phyloP scores from a whole-genome alignment of 2,797 vertebrate genomes.

The Lophotriccus pileatus region DNA sequence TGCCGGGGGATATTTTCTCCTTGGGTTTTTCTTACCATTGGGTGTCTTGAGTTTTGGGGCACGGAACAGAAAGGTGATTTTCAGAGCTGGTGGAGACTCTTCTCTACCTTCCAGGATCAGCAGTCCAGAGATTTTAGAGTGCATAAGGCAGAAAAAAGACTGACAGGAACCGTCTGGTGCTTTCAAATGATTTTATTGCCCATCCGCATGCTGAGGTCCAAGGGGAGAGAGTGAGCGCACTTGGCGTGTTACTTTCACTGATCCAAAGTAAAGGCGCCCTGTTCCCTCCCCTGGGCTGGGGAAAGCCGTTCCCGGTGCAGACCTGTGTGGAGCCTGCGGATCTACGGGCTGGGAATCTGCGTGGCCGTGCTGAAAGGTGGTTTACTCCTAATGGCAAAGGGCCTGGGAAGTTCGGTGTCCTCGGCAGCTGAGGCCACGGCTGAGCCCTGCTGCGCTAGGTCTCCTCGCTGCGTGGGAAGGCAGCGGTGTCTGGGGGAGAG shows the following conservation, averaged over 20 bases:
- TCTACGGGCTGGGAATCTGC: background rate
- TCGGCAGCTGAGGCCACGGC: background rate
- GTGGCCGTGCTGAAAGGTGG: background rate
- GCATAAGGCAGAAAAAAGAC: background rate
- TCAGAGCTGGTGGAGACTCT: background rate
- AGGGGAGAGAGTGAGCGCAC: background rate
- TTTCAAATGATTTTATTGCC: background rate
- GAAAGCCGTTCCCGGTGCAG: background rate
- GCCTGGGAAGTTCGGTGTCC: background rate
- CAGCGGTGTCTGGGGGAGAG: background rate
- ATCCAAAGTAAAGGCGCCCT: background rate
- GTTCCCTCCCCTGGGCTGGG: background rate
- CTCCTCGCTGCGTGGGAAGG: fast-evolving
- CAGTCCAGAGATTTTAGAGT: background rate
- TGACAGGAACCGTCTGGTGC: background rate
- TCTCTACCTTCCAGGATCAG: background rate
- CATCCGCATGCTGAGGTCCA: background rate
- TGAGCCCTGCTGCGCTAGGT: fast-evolving
- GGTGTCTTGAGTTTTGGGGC: background rate
- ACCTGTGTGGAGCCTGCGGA: background rate
- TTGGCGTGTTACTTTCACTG: background rate
- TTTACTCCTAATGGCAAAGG: background rate
- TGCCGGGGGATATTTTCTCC: background rate
- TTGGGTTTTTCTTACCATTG: background rate
- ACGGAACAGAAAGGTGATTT: background rate